Evolutionary conservation across 2,797 vertebrate genomes (phyloP).

Genomic region (Phalloptychus januarius): DNA sequence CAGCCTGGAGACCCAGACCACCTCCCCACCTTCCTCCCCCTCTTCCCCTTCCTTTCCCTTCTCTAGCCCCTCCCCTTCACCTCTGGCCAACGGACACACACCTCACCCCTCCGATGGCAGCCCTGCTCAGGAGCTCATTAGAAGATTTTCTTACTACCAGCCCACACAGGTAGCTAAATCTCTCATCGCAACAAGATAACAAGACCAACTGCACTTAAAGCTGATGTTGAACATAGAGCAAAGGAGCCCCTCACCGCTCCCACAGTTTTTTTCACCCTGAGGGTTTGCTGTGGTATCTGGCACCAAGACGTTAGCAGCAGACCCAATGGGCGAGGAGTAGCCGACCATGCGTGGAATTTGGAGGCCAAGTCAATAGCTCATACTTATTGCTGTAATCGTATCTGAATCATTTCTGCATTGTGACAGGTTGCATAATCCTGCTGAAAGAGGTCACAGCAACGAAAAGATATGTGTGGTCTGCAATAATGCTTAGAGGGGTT

Average conservation of each 20-base stretch:
- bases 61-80: slow-evolving; percentile 76
- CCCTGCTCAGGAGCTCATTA: slow-evolving; percentile 79
- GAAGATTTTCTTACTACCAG: slow-evolving; percentile 80
- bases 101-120: slow-evolving; percentile 77
- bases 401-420: neutral
- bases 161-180: slow-evolving; percentile 73
- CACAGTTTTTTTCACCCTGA: neutral
- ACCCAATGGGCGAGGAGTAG: neutral
- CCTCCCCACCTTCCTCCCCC: slow-evolving; percentile 73
- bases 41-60: slow-evolving; percentile 70
- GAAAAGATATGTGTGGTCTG: neutral
- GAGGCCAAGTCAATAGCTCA: neutral
- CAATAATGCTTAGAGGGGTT: neutral
- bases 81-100: slow-evolving; percentile 80
- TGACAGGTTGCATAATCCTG: neutral
- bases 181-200: neutral
- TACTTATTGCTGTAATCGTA: neutral
- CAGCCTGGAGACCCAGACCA: slow-evolving; percentile 81
- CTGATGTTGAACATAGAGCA: neutral
- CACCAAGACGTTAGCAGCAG: neutral
- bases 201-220: neutral
- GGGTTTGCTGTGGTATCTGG: neutral
- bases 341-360: neutral
- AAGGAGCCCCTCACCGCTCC: neutral
- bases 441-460: neutral